phyloP scores from a whole-genome alignment of 1,140 invertebrate species.

The Drosophila paulistorum region DNA sequence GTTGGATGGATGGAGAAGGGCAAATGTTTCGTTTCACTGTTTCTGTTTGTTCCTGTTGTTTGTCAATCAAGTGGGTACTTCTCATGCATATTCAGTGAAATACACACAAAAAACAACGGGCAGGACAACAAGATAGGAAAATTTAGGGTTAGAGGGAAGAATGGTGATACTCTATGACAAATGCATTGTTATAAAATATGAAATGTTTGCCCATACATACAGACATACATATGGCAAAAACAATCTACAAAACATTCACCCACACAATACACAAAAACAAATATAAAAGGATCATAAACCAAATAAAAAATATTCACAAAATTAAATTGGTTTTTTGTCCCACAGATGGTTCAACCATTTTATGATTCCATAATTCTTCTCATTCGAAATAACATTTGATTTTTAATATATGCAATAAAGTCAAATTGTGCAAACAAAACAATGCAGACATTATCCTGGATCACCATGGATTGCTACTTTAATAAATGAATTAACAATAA shows the following conservation, averaged over 20 bases:
- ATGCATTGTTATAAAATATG: slow-evolving; percentile 60
- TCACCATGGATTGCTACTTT: not conserved
- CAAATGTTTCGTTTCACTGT: slow-evolving; percentile 9
- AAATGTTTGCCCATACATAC: slow-evolving; percentile 37
- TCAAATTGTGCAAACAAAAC: slow-evolving; percentile 7
- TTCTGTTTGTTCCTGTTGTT: slow-evolving; percentile 29
- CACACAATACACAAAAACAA: slow-evolving; percentile 7
- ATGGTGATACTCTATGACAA: slow-evolving; percentile 42
- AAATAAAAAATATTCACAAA: slow-evolving; percentile 38
- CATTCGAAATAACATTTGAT: slow-evolving; percentile 4
- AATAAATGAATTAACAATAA: not conserved
- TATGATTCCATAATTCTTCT: slow-evolving; percentile 14
- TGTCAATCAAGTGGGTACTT: slow-evolving; percentile 47
- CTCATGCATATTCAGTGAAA: slow-evolving; percentile 62
- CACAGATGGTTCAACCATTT: slow-evolving; percentile 47
- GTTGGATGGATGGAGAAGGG: not conserved
- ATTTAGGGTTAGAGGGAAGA: not conserved
- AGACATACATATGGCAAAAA: slow-evolving; percentile 18
- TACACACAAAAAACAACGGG: slow-evolving; percentile 6
- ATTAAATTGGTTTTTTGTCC: slow-evolving; percentile 33
- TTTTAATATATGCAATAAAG: slow-evolving; percentile 43
- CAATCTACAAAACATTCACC: slow-evolving; percentile 37
- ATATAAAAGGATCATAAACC: slow-evolving; percentile 24
- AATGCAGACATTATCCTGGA: not conserved
- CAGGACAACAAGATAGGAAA: not conserved